A percentile compares a stretch with the other conserved stretches of the same genome.
phyloP scores from a whole-genome alignment of 2,888 invertebrate species.

The Syritta pipiens region DNA sequence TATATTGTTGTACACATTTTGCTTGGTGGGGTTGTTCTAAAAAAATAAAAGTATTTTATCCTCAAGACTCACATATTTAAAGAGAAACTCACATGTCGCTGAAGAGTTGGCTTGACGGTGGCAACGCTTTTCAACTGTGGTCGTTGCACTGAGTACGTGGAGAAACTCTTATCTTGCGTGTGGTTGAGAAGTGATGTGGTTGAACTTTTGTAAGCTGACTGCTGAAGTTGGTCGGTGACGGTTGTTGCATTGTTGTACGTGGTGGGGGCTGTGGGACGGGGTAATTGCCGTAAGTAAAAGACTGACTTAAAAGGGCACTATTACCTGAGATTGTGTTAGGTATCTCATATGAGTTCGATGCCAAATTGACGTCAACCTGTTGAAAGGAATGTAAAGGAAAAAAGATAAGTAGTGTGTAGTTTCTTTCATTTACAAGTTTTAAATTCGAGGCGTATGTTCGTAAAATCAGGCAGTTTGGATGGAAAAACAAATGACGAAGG shows the following conservation, averaged over 20 bases:
- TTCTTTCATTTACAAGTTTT: too few species aligned
- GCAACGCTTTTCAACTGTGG: constrained; percentile 38
- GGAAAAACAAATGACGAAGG: too few species aligned
- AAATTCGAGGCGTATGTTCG: too few species aligned
- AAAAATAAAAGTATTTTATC: neutral
- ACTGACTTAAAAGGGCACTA: too few species aligned
- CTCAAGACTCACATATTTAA: neutral
- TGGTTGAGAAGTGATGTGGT: constrained; percentile 6
- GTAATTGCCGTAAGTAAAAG: too few species aligned
- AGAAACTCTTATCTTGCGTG: constrained; percentile 11
- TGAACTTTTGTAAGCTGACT: neutral
- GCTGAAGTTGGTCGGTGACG: too few species aligned
- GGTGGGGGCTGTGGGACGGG: neutral
- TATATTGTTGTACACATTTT: neutral
- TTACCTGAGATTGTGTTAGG: too few species aligned
- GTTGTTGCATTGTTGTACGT: neutral
- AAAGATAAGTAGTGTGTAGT: too few species aligned
- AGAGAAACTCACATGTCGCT: constrained; percentile 9
- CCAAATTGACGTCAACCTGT: too few species aligned
- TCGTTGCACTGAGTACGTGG: constrained; percentile 5
- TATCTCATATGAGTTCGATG: too few species aligned
- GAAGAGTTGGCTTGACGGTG: constrained; percentile 49
- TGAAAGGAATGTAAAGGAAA: too few species aligned
- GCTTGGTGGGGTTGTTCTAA: constrained; percentile 15
- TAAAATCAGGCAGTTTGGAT: too few species aligned